These are phyloP conservation scores for Acanthopagrus latus DNA, from an alignment of 2,797 vertebrate genomes.

Conservation along the genomic window DNA sequence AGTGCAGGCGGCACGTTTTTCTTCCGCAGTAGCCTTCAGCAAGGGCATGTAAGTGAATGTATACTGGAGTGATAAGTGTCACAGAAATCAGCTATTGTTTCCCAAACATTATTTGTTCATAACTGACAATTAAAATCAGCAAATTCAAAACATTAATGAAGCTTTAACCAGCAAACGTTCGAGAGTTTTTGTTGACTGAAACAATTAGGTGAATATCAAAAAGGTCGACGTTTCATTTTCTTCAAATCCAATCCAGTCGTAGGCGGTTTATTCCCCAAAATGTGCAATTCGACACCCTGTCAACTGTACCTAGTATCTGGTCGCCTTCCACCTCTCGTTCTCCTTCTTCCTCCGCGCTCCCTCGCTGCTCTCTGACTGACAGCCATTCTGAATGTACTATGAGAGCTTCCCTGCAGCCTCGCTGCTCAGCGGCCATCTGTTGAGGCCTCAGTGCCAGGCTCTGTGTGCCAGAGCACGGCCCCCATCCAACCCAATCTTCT, in stretches of 20 bases:
- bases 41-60: constrained; percentile 17
- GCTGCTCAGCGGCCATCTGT: constrained; percentile 84
- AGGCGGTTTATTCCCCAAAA: background rate
- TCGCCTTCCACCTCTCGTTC: constrained; percentile 3
- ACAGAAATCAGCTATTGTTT: background rate
- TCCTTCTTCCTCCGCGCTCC: constrained; percentile 14
- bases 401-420: constrained; percentile 72
- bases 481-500: constrained; percentile 74
- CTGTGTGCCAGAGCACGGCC: constrained; percentile 74
- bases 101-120: too few species aligned
- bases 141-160: too few species aligned
- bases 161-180: too few species aligned
- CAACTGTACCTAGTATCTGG: background rate
- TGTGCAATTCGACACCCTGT: background rate
- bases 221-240: too few species aligned
- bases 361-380: constrained; percentile 44
- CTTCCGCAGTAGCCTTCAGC: constrained; percentile 11
- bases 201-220: too few species aligned
- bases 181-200: too few species aligned
- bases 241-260: too few species aligned
- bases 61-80: background rate
- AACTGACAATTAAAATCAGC: too few species aligned
- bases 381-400: constrained; percentile 62
- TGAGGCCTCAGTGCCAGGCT: constrained; percentile 76
- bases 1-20: background rate